Conservation (phyloP, 2,113 vertebrate species). For the Zosterops borbonicus region DNA sequence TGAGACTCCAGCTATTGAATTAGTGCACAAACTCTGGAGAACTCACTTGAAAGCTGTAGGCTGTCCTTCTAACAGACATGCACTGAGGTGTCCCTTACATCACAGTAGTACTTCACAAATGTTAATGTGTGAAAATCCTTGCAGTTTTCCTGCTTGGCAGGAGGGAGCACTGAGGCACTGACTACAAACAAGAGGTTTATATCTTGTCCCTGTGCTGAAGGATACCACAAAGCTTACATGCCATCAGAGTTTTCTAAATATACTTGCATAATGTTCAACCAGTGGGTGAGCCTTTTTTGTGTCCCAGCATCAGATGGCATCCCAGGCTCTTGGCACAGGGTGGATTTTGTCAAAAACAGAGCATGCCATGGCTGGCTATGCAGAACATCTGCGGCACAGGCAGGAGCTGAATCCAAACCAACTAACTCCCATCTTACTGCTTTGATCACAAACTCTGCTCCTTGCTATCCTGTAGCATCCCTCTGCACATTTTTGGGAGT, state of each 20-base stretch:
- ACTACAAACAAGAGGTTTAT: neutral
- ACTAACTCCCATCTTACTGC: neutral
- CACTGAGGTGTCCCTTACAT: neutral
- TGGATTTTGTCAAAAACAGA: neutral
- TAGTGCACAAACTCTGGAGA: neutral
- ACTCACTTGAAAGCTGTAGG: neutral
- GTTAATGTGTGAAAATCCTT: neutral
- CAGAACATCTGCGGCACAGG: neutral
- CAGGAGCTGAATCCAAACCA: neutral
- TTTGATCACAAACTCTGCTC: neutral
- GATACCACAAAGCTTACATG: neutral
- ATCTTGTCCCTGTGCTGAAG: neutral
- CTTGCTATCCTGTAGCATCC: neutral
- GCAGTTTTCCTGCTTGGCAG: neutral
- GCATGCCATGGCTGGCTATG: neutral
- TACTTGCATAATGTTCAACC: neutral
- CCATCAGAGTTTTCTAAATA: neutral
- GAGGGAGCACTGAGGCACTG: conserved; percentile 1
- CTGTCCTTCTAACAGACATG: neutral
- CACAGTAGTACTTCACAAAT: neutral
- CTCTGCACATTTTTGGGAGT: neutral
- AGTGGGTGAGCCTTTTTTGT: neutral
- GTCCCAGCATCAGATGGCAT: neutral
- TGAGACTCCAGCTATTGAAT: neutral
- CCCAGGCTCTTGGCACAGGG: neutral